Evolutionary conservation across 2,888 invertebrate species (phyloP), one percentile per base, ranked within the genome.

Genomic region (Melinaea marsaeus): DNA sequence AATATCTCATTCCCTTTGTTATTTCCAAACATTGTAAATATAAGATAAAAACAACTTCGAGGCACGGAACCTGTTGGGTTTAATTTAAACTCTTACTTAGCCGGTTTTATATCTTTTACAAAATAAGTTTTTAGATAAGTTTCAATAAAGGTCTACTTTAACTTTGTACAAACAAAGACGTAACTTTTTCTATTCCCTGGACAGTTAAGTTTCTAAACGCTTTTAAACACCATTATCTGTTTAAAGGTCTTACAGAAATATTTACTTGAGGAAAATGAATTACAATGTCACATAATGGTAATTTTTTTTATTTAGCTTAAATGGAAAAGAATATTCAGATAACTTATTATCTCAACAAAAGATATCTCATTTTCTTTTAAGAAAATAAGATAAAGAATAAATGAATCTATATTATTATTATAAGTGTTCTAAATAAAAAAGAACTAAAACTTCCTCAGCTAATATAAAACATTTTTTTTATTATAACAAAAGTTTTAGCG

Each of bases 141-240:
- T 59, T 60, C 67, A 65, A 65, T 60, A 47, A 62, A 61, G 65
- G 56, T 56, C 45, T 64, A 11, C 55, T 61, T 56, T 57, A 64
- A 65, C 60, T 62, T 48, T 59, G 13, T 58, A 55, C 47, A 65
- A 65, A 67, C 65, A 65, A 67, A 63, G 55, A 48, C 61, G 67
- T 57, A 61, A 67, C 65, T 62, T 67, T 67, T 65, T 64, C 62
- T 57, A 62, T 61, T 60, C 65, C 61, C 60, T 9, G 33, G 61
- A 63, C 62, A 65, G 60, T 61, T 61, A 62, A 66, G 65, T 61
- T 67, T 65, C 60, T 65, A 65, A 67, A 64, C 47, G 35, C 54
- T 58, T 67, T 65, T 65, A 65, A 67, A 63, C 65, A 65, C 58
- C 35, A 60, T 63, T 51, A 61, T 58, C 63, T 63, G 51, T 59